Percentiles rank a stretch among this genome's conserved stretches.
These are phyloP conservation scores for Panthera uncia DNA, from an alignment of 2,113 vertebrate genomes.

Conservation along the genomic window DNA sequence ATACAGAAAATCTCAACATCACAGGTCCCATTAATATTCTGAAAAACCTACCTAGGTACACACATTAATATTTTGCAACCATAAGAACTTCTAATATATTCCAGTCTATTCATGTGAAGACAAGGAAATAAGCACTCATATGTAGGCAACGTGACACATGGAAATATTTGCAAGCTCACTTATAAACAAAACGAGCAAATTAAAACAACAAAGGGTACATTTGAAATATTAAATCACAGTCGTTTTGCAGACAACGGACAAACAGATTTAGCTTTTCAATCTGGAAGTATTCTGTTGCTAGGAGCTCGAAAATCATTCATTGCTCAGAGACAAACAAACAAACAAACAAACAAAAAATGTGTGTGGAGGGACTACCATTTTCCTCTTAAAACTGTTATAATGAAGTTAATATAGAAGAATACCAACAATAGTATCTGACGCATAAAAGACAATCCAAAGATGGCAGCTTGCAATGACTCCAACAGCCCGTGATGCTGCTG, in stretches of 20 bases:
- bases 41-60: background rate
- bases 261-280: background rate
- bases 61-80: background rate
- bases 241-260: background rate
- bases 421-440: background rate
- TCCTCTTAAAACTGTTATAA: background rate
- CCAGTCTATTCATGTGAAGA: background rate
- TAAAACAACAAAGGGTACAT: no score
- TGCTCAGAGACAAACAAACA: background rate
- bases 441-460: background rate
- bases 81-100: background rate
- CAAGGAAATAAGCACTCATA: background rate
- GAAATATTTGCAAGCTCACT: background rate
- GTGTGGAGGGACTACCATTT: background rate
- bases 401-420: background rate
- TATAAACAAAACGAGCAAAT: background rate
- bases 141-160: no score
- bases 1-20: background rate
- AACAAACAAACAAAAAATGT: background rate
- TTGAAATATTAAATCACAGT: background rate
- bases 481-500: accelerated
- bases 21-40: background rate
- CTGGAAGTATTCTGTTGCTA: background rate
- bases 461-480: background rate
- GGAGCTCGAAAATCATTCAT: background rate